phyloP scores from a whole-genome alignment of 2,888 invertebrate genomes.

The Micoletzkya japonica region DNA sequence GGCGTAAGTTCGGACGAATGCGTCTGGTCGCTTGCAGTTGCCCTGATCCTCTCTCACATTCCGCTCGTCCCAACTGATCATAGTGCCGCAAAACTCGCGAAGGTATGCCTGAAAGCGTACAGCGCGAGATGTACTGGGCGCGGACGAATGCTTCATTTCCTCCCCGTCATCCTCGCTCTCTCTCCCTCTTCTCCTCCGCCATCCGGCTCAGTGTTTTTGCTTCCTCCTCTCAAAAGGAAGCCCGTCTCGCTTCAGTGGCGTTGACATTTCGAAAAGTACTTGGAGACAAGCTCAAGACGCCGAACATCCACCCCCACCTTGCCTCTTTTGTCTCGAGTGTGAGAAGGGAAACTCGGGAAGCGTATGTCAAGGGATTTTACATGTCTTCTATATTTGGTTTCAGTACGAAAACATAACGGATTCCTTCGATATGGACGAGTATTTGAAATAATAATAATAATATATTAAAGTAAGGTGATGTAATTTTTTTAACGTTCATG shows the following conservation, averaged over 20 bases:
- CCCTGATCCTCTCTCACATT: slow-evolving; percentile 1
- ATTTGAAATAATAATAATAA: background rate
- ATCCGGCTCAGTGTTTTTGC: background rate
- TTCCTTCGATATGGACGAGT: background rate
- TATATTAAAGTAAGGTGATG: background rate
- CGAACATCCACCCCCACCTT: background rate
- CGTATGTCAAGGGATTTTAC: too few species aligned
- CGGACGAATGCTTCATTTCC: background rate
- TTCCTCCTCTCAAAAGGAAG: background rate
- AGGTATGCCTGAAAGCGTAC: slow-evolving; percentile 11
- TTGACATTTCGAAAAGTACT: too few species aligned
- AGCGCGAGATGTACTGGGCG: background rate
- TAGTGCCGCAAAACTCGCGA: slow-evolving; percentile 20
- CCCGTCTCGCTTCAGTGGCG: too few species aligned
- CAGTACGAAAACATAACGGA: too few species aligned
- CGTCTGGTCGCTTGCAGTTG: slow-evolving; percentile 7
- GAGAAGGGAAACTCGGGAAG: too few species aligned
- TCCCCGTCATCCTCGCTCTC: background rate
- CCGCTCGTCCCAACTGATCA: slow-evolving; percentile 22
- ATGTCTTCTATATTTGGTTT: too few species aligned
- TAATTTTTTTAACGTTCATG: too few species aligned
- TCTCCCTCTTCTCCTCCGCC: background rate
- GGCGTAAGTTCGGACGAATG: slow-evolving; percentile 1
- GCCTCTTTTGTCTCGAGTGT: background rate
- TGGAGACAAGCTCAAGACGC: background rate